These are phyloP conservation scores for Actias luna DNA, from an alignment of 2,888 invertebrate genomes.

Conservation along the genomic window DNA sequence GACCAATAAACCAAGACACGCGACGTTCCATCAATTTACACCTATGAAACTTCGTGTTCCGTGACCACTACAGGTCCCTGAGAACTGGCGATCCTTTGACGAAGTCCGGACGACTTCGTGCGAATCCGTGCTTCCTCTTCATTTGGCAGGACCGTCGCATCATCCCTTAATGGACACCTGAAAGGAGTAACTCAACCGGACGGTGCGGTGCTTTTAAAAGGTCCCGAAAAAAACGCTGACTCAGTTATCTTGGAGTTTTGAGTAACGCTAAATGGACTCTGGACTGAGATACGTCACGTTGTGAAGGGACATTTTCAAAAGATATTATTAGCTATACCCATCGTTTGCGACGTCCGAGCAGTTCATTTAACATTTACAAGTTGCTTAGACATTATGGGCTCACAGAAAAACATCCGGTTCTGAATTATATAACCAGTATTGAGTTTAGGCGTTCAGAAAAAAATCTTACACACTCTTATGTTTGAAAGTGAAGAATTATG, in stretches of 20 bases:
- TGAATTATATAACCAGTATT: neutral
- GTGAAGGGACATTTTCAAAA: neutral
- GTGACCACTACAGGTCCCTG: neutral
- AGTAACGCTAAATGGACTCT: slow-evolving; percentile 9
- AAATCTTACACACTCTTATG: too few relatives aligned
- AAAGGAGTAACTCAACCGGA: slow-evolving; percentile 10
- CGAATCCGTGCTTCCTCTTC: slow-evolving; percentile 15
- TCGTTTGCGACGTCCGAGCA: neutral
- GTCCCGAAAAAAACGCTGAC: slow-evolving; percentile 6
- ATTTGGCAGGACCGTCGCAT: slow-evolving; percentile 18
- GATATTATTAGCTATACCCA: neutral
- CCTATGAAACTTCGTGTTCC: neutral
- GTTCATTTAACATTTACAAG: neutral
- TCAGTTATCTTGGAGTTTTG: slow-evolving; percentile 10
- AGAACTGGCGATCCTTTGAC: neutral
- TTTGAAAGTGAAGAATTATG: too few relatives aligned
- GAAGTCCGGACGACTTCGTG: slow-evolving; percentile 1
- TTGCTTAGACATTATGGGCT: too few relatives aligned
- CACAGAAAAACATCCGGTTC: too few relatives aligned
- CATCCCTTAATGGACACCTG: slow-evolving; percentile 18
- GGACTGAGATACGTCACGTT: neutral
- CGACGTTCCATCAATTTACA: neutral
- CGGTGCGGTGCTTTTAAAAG: slow-evolving; percentile 6
- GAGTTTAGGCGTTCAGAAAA: neutral
- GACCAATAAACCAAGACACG: slow-evolving; percentile 5